Base-by-base conservation (phyloP, 2,888 invertebrate genomes). In the Sycophila texana region DNA sequence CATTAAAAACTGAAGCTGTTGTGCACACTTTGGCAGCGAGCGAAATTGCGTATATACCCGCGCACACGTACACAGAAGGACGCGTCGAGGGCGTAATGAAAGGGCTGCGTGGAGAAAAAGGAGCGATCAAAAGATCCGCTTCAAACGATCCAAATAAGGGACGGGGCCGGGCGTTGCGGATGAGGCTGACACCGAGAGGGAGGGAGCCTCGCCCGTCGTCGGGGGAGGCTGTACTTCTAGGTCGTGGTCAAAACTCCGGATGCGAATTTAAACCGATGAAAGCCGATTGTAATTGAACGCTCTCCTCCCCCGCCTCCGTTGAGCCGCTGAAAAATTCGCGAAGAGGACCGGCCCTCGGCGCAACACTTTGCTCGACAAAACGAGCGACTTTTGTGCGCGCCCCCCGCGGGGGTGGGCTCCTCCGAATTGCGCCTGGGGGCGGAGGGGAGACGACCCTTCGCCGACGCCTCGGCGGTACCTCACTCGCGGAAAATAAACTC, bases 261-360 rank as follows among this genome's bases (percentile, higher is more conserved):
- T 66, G 72, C 77, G 85, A 86, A 85, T 87, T 85, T 84, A 83
- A 84, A 83, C 82, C 84, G 66, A 80, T 84, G 86, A 86, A 85
- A 86, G 84, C 85, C 85, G 83, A 83, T 85, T 85, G 84, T 87
- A 86, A 87, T 86, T 86, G 85, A 84, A 86, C 85, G 84, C 51
- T 5, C 51, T 49, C 66, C 22, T 22, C 22, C 14, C 55, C 22
- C 18, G 1, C n/a, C 51, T 53, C 53, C 26, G 22, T n/a, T 26
- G 14, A 14, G 14, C 20, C 55, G 18, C 20, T 39, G 39, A 39
- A 7, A 39, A 39, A 39, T 10, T 5, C 39, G 39, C 39, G 39
- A 39, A 10, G 39, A 39, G 39, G 39, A 39, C 10, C 39, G 39
- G 39, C 39, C 53, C 14, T n/a, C 53, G n/a, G 5, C 13, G 14